Conservation (phyloP, 2,113 vertebrate species). For the Mesitornis unicolor region DNA sequence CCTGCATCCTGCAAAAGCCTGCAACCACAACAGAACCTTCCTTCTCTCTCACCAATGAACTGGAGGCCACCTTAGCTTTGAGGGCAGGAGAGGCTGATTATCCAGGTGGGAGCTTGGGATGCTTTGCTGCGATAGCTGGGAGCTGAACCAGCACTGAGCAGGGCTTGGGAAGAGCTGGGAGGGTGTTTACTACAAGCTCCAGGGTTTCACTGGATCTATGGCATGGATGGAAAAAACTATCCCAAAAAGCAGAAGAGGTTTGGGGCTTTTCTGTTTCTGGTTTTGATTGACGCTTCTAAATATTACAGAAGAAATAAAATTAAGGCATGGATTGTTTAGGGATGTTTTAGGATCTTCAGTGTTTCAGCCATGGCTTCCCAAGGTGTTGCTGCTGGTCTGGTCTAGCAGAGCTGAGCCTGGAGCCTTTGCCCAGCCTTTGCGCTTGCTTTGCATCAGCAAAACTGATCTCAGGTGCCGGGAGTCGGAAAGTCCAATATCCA, state of each 20-base stretch:
- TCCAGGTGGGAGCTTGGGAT: not conserved
- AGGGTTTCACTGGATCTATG: not conserved
- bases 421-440: not conserved
- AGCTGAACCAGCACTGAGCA: not conserved
- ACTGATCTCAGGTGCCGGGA: not conserved
- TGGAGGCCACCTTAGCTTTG: not conserved
- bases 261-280: not conserved
- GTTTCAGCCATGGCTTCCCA: accelerated
- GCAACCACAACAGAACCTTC: not conserved
- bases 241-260: not conserved
- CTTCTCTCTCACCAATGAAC: not conserved
- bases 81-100: not conserved
- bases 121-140: accelerated
- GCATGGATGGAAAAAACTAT: not conserved
- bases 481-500: accelerated
- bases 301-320: not conserved
- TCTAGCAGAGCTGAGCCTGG: not conserved
- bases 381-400: not conserved
- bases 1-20: not conserved
- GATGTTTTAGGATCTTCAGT: not conserved
- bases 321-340: not conserved
- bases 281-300: not conserved
- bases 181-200: not conserved
- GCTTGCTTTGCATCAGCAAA: not conserved
- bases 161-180: not conserved